Conservation (phyloP, 2,888 invertebrate species). For the Nomada lathburiana region DNA sequence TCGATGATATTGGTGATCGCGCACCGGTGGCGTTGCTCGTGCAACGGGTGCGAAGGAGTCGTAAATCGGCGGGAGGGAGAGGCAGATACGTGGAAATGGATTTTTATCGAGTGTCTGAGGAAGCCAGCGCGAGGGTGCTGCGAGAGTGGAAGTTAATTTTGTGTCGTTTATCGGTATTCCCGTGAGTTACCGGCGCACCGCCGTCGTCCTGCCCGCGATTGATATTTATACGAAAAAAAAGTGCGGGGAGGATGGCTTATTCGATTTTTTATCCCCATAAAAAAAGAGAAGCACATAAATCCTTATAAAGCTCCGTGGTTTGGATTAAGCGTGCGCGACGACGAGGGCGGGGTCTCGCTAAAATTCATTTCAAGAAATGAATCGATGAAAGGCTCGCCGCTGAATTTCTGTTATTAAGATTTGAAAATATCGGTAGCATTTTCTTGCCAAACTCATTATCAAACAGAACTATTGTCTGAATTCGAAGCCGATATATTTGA, state of each 20-base stretch:
- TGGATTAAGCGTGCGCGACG: too few relatives aligned
- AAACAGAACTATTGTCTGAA: too few relatives aligned
- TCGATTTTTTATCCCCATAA: background rate
- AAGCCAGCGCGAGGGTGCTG: constrained; percentile 36
- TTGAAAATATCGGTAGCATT: too few relatives aligned
- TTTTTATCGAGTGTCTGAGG: constrained; percentile 57
- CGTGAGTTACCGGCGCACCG: constrained; percentile 19
- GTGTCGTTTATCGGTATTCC: constrained; percentile 48
- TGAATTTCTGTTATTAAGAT: too few relatives aligned
- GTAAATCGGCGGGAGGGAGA: constrained; percentile 40
- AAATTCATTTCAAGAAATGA: too few relatives aligned
- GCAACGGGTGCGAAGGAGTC: constrained; percentile 15
- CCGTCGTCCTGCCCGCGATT: background rate
- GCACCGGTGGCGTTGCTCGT: constrained; percentile 3
- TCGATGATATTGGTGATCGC: constrained; percentile 39
- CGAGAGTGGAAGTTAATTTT: constrained; percentile 58
- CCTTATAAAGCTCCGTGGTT: too few relatives aligned
- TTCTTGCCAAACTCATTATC: too few relatives aligned
- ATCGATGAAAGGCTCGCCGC: too few relatives aligned
- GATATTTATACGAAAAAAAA: background rate
- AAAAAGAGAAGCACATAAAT: too few relatives aligned
- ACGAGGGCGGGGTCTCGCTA: too few relatives aligned
- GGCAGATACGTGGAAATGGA: constrained; percentile 56
- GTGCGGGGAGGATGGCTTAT: too few relatives aligned
- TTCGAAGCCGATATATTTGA: too few relatives aligned